Conservation (phyloP, 1,140 invertebrate genomes). For the Drosophila littoralis region DNA sequence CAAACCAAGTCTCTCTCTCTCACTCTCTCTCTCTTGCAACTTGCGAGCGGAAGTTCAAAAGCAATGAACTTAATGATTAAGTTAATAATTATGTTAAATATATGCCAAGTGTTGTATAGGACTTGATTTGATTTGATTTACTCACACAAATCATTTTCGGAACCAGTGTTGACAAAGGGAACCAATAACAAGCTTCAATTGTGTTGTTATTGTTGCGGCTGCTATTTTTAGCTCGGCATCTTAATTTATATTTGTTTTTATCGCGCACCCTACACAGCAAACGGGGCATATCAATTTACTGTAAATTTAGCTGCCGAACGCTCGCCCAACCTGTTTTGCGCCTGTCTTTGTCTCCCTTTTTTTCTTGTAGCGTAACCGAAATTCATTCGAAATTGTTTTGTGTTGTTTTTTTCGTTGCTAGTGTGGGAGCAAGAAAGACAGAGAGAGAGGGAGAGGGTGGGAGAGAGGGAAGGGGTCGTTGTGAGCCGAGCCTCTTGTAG, state of each 20-base stretch:
- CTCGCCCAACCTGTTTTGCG: slow-evolving; percentile 12
- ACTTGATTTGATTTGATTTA: not conserved
- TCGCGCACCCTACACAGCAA: slow-evolving; percentile 16
- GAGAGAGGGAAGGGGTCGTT: no score
- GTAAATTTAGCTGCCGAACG: slow-evolving; percentile 23
- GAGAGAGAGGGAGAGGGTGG: no score
- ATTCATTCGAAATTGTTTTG: not conserved
- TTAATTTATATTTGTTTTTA: slow-evolving; percentile 37
- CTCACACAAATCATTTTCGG: slow-evolving; percentile 8
- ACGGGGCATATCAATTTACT: slow-evolving; percentile 19
- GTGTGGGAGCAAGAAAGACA: not conserved
- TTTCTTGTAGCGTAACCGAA: slow-evolving; percentile 3
- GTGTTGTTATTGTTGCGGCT: slow-evolving; percentile 46
- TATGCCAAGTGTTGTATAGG: not conserved
- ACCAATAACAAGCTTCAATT: slow-evolving; percentile 46
- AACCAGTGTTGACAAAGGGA: slow-evolving; percentile 11
- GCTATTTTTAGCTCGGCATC: slow-evolving; percentile 44
- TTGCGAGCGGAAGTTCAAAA: no score
- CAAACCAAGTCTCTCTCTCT: no score
- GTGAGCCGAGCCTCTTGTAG: slow-evolving; percentile 48
- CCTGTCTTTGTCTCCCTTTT: slow-evolving; percentile 6
- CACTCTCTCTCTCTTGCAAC: no score
- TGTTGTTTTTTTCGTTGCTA: not conserved
- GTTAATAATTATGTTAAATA: no score
- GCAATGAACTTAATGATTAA: no score